Evolutionary conservation across 2,797 vertebrate genomes (phyloP).

Genomic region (Microctenopoma lineatum): DNA sequence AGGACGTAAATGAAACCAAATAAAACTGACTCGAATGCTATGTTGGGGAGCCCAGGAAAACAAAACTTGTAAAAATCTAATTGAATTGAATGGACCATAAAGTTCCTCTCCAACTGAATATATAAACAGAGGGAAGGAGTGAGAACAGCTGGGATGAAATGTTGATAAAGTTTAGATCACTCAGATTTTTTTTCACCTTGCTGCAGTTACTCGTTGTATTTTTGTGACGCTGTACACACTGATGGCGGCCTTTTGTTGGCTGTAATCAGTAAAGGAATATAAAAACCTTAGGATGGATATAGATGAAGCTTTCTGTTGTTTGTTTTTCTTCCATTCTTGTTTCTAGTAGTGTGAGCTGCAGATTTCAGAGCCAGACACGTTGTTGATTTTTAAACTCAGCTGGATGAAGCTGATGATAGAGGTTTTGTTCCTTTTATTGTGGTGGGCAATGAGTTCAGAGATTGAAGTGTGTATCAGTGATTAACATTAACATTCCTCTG

Average conservation of each 20-base stretch:
- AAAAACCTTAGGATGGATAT: conserved; percentile 49
- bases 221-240: conserved; percentile 29
- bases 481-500: conserved; percentile 3
- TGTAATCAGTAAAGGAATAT: conserved; percentile 54
- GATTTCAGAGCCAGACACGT: conserved; percentile 15
- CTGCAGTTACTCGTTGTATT: conserved; percentile 25
- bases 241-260: conserved; percentile 15
- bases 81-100: conserved; percentile 55
- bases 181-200: conserved; percentile 17
- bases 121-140: conserved; percentile 36
- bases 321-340: conserved; percentile 40
- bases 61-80: conserved; percentile 46
- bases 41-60: conserved; percentile 39
- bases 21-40: conserved; percentile 15
- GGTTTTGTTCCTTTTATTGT: conserved; percentile 12
- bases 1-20: conserved; percentile 15
- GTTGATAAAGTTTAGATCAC: conserved; percentile 47
- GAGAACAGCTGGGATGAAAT: conserved; percentile 38
- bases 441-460: background rate
- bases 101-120: conserved; percentile 32
- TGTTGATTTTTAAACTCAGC: conserved; percentile 28
- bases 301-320: conserved; percentile 45
- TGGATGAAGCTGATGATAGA: background rate
- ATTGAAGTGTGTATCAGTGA: too few relatives aligned
- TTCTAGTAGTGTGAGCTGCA: conserved; percentile 32